Evolutionary conservation across 2,113 vertebrate species (phyloP).

Genomic region (Turdus rufiventris): DNA sequence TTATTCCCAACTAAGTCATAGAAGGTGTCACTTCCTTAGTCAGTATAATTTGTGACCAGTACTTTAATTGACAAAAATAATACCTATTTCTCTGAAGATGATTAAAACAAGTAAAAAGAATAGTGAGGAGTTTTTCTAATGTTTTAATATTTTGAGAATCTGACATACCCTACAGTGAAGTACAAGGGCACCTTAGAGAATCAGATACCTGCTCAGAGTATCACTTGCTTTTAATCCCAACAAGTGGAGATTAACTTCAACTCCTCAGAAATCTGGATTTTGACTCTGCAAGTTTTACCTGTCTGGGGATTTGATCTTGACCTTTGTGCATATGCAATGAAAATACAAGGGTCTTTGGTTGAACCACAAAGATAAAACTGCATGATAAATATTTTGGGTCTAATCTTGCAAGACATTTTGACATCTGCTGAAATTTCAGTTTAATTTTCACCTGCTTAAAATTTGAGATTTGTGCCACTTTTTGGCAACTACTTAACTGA

Average conservation of each 20-base stretch:
- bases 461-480: neutral
- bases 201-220: neutral
- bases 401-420: neutral
- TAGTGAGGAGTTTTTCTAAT: neutral
- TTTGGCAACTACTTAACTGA: neutral
- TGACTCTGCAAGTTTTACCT: neutral
- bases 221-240: neutral
- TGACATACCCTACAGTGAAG: neutral
- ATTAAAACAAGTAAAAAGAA: neutral
- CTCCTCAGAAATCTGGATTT: neutral
- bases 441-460: neutral
- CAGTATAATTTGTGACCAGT: neutral
- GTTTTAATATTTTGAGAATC: neutral
- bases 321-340: neutral
- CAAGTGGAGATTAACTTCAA: neutral
- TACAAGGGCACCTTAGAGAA: neutral
- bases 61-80: neutral
- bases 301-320: neutral
- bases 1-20: neutral
- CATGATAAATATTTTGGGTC: neutral
- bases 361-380: neutral
- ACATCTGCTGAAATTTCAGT: neutral
- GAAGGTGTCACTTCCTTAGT: neutral
- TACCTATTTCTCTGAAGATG: neutral
- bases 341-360: neutral